Conservation (phyloP, 1,140 invertebrate genomes). For the Lepidurus packardi region DNA sequence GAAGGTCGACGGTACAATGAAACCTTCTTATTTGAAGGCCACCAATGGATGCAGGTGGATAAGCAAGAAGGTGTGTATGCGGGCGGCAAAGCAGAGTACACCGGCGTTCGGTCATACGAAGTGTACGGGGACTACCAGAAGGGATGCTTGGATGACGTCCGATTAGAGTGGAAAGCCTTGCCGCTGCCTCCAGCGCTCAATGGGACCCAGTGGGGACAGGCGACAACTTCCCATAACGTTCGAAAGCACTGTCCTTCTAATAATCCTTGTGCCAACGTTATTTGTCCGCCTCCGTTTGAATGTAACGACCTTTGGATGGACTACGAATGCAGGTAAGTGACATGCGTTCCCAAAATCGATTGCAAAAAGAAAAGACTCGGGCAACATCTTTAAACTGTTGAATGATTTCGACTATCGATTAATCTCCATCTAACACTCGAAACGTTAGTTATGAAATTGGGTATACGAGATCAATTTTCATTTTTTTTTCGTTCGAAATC, state of each 20-base stretch:
- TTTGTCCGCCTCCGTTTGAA: constrained; percentile 85
- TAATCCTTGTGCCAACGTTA: constrained; percentile 85
- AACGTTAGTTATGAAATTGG: too few species aligned
- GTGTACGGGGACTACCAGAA: constrained; percentile 93
- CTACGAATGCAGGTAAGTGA: constrained; percentile 92
- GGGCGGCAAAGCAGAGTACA: constrained; percentile 90
- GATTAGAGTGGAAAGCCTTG: constrained; percentile 84
- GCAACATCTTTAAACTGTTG: too few species aligned
- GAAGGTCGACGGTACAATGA: constrained; percentile 92
- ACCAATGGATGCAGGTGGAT: constrained; percentile 85
- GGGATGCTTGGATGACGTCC: constrained; percentile 75
- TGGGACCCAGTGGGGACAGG: constrained; percentile 88
- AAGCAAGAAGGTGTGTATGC: constrained; percentile 92
- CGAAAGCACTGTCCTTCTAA: constrained; percentile 87
- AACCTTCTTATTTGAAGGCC: constrained; percentile 81
- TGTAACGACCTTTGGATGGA: constrained; percentile 95
- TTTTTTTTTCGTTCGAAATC: too few species aligned
- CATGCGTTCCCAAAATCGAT: background rate
- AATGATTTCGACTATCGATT: too few species aligned
- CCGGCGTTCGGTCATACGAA: constrained; percentile 82
- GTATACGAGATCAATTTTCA: too few species aligned
- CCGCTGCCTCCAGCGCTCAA: constrained; percentile 88
- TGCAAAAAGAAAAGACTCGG: background rate
- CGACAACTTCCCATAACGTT: constrained; percentile 82
- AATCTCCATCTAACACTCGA: too few species aligned